Base-by-base conservation (phyloP, 2,888 invertebrate genomes). In the Ferrisia virgata region DNA sequence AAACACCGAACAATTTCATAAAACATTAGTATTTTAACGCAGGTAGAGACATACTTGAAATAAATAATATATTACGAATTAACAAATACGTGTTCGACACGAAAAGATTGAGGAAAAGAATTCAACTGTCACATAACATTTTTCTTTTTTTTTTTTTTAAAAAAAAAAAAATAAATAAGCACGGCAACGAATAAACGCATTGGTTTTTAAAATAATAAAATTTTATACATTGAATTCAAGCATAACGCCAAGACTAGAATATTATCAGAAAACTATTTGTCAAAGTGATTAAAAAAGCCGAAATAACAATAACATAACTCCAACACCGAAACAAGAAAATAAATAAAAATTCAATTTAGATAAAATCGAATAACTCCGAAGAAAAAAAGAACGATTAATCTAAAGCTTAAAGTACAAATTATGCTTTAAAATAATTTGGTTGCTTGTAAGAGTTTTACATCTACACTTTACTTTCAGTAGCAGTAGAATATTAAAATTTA, bases 61-160 rank as follows among this genome's bases (percentile, higher is more conserved):
- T 22, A 53, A 53, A 4, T n/a, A n/a, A 40, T 22, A 2, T 43
- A 53, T 64, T 64, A 64, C 28, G 64, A 64, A 64, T 64, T n/a
- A 64, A 64, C 64, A 64, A 64, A 64, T 64, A 64, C 64, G 64
- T 64, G 64, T 64, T 64, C 64, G 64, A 64, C 64, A 64, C 64
- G 64, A 64, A 6, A 11, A 64, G 13, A n/a, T n/a, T n/a, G n/a
- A 64, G 15, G 40, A 11, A 22, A 22, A 53, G 22, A 53, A 2
- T 22, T 64, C 18, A 64, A 64, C 3, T 13, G 13, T 2, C 28
- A 64, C 9, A 28, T 28, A 64, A 64, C 64, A 28, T 28, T 64
- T 64, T 64, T 36, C 8, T 36, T 36, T 36, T 36, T 36, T 36
- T 36, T 36, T 53, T 53, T 53, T 53, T 47, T 13, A 53, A 13